These are phyloP conservation scores for Eubasilissa splendida DNA, from an alignment of 2,888 invertebrate species.

Conservation along the genomic window DNA sequence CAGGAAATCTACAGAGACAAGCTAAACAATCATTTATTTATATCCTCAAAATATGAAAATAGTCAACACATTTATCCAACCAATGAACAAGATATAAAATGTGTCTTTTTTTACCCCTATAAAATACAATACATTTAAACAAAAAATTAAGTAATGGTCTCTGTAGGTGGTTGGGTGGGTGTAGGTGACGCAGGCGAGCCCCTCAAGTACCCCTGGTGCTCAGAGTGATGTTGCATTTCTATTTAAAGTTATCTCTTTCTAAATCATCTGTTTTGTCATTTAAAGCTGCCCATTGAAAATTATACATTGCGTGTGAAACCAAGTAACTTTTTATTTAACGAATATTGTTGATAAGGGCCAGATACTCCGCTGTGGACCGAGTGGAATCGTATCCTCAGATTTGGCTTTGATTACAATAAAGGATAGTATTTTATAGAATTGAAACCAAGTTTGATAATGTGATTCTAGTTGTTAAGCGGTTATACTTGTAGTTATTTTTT, in stretches of 20 bases:
- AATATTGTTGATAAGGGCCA: conserved; percentile 24
- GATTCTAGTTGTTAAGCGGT: conserved; percentile 24
- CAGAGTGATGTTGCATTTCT: conserved; percentile 49
- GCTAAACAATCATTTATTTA: background rate
- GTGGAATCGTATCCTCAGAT: conserved; percentile 1
- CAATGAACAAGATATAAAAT: background rate
- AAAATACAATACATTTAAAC: too few species aligned
- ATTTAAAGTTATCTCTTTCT: conserved; percentile 48
- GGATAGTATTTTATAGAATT: conserved; percentile 7
- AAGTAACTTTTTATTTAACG: conserved; percentile 32
- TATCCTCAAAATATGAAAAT: background rate
- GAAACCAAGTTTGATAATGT: conserved; percentile 33
- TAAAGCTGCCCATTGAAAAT: conserved; percentile 29
- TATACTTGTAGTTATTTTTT: conserved; percentile 20
- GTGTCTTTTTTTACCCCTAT: too few species aligned
- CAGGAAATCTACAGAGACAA: conserved; percentile 21
- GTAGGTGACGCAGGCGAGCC: background rate
- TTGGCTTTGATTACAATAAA: background rate
- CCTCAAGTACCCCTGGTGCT: too few species aligned
- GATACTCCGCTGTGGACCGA: conserved; percentile 10
- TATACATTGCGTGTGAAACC: background rate
- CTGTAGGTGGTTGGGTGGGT: background rate
- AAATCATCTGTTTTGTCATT: conserved; percentile 44
- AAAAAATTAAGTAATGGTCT: background rate
- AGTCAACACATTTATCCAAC: background rate